Percentiles rank a stretch among this genome's conserved stretches.
Conservation (phyloP, 2,888 invertebrate species). For the Nudaria mundana region DNA sequence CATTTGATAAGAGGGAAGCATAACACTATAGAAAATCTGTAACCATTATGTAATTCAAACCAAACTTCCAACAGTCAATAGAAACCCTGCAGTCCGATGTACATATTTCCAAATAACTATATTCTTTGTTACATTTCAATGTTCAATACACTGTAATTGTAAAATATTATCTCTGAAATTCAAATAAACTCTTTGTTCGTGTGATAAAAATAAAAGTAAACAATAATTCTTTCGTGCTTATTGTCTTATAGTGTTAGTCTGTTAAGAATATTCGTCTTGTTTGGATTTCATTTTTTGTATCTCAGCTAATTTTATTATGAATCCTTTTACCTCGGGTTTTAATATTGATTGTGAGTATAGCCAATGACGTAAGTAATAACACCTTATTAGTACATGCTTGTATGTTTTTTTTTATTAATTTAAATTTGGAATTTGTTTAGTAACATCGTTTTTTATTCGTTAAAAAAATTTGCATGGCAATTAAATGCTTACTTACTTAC, state of each 20-base stretch:
- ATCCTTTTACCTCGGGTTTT: constrained; percentile 55
- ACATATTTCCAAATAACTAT: no score
- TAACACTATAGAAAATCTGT: not conserved
- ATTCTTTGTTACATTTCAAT: no score
- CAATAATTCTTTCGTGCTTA: constrained; percentile 21
- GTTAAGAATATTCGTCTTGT: not conserved
- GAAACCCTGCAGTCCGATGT: no score
- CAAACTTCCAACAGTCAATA: no score
- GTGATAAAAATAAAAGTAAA: constrained; percentile 40
- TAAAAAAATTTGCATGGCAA: no score
- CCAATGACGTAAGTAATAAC: not conserved
- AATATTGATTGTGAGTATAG: constrained; percentile 44
- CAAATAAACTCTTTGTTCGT: constrained; percentile 37
- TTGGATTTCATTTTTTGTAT: not conserved
- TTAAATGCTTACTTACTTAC: no score
- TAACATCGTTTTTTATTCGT: no score
- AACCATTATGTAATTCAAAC: no score
- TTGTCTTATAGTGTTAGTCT: constrained; percentile 11
- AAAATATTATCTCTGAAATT: constrained; percentile 39
- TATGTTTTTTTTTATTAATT: no score
- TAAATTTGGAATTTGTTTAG: no score
- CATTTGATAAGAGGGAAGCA: not conserved
- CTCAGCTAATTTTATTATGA: constrained; percentile 42
- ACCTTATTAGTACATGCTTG: not conserved
- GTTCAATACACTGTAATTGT: not conserved